A percentile compares a stretch with the other conserved stretches of the same genome.
phyloP scores from a whole-genome alignment of 2,113 vertebrate genomes.

The Epinephelus lanceolatus region DNA sequence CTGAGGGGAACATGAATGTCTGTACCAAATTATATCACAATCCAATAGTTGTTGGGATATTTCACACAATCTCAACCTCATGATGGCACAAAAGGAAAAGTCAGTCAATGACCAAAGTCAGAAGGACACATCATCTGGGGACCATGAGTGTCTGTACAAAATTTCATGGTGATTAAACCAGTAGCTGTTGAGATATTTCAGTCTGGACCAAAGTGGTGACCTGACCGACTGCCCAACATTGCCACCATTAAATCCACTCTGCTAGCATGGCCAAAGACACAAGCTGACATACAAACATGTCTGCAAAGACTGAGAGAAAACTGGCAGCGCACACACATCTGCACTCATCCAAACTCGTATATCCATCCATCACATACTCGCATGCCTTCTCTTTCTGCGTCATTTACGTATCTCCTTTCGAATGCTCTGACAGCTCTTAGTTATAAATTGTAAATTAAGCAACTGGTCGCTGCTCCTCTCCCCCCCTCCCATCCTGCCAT shows the following conservation, averaged over 20 bases:
- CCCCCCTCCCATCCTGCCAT: constrained; percentile 5
- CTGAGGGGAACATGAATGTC: background rate
- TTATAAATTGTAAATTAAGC: constrained; percentile 25
- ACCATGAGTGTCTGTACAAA: too few relatives aligned
- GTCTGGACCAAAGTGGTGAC: constrained; percentile 4
- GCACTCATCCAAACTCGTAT: constrained; percentile 18
- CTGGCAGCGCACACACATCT: constrained; percentile 3
- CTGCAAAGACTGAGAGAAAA: constrained; percentile 19
- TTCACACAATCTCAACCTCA: too few relatives aligned
- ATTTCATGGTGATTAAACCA: too few relatives aligned
- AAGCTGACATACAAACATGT: constrained; percentile 5
- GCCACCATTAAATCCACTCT: background rate
- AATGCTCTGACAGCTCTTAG: background rate
- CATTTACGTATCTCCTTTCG: background rate
- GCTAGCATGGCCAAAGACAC: background rate
- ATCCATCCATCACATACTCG: background rate
- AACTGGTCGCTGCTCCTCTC: constrained; percentile 8
- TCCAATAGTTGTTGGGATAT: too few relatives aligned
- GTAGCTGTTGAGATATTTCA: background rate
- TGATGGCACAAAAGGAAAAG: too few relatives aligned
- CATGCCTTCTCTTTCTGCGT: background rate
- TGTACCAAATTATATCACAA: too few relatives aligned
- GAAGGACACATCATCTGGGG: too few relatives aligned
- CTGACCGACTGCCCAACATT: background rate
- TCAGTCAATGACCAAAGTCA: too few relatives aligned